phyloP scores from a whole-genome alignment of 2,113 vertebrate species.

The Elephas maximus region DNA sequence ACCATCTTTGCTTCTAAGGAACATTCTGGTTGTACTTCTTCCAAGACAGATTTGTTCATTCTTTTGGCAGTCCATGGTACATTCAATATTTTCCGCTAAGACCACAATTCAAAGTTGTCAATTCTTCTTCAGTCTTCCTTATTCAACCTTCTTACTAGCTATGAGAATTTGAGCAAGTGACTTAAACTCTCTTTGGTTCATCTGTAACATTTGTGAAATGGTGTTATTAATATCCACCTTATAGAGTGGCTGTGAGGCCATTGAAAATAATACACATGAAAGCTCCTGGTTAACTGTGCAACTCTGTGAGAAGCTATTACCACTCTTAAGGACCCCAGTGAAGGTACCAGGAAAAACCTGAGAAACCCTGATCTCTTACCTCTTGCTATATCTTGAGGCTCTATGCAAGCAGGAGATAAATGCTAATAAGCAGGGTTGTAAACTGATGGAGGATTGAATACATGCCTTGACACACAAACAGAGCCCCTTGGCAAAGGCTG shows the following conservation, averaged over 20 bases:
- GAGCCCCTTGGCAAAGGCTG: background rate
- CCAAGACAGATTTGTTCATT: no score
- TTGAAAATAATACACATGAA: background rate
- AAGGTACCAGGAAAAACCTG: background rate
- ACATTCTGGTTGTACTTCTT: no score
- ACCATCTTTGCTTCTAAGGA: no score
- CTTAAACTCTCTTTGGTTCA: background rate
- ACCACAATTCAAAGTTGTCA: no score
- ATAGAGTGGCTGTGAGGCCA: background rate
- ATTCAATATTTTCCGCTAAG: no score
- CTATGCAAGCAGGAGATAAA: background rate
- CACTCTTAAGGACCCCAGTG: background rate
- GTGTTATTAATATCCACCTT: background rate
- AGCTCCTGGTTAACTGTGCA: background rate
- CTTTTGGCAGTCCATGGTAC: no score
- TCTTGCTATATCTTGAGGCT: background rate
- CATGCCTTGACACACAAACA: background rate
- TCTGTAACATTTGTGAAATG: background rate
- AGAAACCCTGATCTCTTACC: background rate
- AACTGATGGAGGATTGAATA: background rate
- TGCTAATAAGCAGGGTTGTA: background rate
- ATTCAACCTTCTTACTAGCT: background rate
- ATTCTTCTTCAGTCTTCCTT: no score
- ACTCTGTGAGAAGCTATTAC: background rate
- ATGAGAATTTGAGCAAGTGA: background rate